A percentile compares a stretch with the other conserved stretches of the same genome.
Evolutionary conservation across 2,888 invertebrate genomes (phyloP).

Genomic region (Lamellibrachia satsuma): DNA sequence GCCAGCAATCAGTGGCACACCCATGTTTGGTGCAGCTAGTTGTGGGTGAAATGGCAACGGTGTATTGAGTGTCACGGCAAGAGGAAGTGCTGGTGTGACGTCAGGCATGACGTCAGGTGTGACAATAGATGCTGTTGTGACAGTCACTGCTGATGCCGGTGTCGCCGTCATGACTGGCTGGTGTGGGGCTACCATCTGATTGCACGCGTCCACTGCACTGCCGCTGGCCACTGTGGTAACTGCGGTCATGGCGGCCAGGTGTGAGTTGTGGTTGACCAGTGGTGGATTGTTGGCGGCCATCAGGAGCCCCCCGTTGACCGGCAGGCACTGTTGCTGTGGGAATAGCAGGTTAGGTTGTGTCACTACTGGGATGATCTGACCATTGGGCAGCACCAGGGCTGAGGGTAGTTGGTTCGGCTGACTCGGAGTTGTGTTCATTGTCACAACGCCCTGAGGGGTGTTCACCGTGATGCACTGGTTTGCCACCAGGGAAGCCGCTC

Average conservation of each 20-base stretch:
- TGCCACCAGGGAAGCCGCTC: neutral
- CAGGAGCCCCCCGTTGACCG: slow-evolving; percentile 39
- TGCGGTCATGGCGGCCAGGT: neutral
- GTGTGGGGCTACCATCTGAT: neutral
- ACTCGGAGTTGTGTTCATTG: slow-evolving; percentile 39
- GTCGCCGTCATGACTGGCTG: neutral
- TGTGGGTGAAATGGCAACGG: slow-evolving; percentile 34
- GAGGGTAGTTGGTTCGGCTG: slow-evolving; percentile 57
- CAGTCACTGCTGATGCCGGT: slow-evolving; percentile 8
- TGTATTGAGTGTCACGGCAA: neutral
- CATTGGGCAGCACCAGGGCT: slow-evolving; percentile 64
- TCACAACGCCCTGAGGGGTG: slow-evolving; percentile 38
- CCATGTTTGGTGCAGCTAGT: neutral
- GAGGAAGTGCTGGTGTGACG: neutral
- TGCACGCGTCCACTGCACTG: neutral
- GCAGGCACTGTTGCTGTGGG: slow-evolving; percentile 40
- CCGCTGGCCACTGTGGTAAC: neutral
- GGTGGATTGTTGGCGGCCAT: slow-evolving; percentile 32
- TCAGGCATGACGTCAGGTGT: neutral
- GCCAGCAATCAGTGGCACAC: slow-evolving; percentile 32
- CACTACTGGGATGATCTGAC: slow-evolving; percentile 66
- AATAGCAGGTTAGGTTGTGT: slow-evolving; percentile 59
- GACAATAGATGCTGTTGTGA: neutral
- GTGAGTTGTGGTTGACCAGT: slow-evolving; percentile 19
- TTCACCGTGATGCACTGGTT: slow-evolving; percentile 34